Evolutionary conservation across 2,888 invertebrate genomes (phyloP), one percentile per base, ranked within the genome.

Genomic region (Lasioglossum malachurum): DNA sequence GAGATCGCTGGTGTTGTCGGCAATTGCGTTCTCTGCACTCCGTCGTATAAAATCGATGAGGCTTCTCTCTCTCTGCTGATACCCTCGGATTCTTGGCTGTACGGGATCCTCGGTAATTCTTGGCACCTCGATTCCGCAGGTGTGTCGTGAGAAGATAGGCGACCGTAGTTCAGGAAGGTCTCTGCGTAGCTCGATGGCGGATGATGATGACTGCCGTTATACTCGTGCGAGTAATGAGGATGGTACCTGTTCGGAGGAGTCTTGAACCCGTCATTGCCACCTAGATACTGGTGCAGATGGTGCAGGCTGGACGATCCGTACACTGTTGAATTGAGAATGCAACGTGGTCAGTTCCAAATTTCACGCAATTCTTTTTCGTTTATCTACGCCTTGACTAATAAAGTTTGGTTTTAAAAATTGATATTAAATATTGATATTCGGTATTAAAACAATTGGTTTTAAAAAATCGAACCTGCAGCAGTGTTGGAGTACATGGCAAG

Each of bases 401-500:
- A 14, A 44, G 44, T 44, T 44, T 14, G 44, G 0, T 44, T 44
- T 44, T 14, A 14, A 44, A 12, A 44, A 44, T 4, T 44, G 4
- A 44, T 44, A 44, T 12, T 44, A 14, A 44, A 44, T 44, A 44
- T 41, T 44, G 41, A 44, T 14, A 44, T 12, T 44, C 14, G 44
- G 44, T 44, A 44, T 44, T 44, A 44, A 44, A 44, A 44, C 12
- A 44, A 49, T 23, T 53, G 10, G 3, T 53, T n/a, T 10, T 53
- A 10, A n/a, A 53, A 23, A 53, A n/a, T 31, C 84, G 44, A 14
- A 89, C 89, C 89, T 80, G 88, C 89, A 12, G 90, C 89, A 5
- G 93, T 92, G 77, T 95, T 95, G 1, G 94, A 94, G 79, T 94
- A 94, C 94, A 95, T 94, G 1, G 94, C 93, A 14, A 95, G 90